Base-by-base conservation (phyloP, 2,797 vertebrate genomes). In the Poliocrania exsul region DNA sequence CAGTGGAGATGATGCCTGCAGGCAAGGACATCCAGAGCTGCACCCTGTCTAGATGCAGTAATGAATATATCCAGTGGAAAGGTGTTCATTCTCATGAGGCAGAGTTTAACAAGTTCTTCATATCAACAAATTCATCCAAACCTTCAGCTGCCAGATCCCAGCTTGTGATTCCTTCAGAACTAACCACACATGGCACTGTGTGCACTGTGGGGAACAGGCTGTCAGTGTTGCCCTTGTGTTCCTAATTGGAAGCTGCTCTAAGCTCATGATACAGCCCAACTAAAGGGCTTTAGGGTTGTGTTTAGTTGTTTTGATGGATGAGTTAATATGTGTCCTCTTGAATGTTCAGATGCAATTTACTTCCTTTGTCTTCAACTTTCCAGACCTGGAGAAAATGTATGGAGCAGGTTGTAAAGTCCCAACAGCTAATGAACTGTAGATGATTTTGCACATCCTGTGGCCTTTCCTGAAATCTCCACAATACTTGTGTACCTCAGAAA, bases 181-280 rank as follows among this genome's bases (percentile, higher is more conserved):
- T 40, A 65, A 12, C 9, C 6, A 7, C 0, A 0, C 14, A 25
- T 5, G 28, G 29, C n/a, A 60, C 15, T 2, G 0, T 12, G 33
- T 26, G 64, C 5, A 5, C 35, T 53, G 44, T 2, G 3, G 12
- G 29, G 31, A 83, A 49, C 0, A 0, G 28, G 23, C 24, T 57
- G 29, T 11, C 58, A 42, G 35, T 3, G 1, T 21, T 73, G 3
- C 1, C 25, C 47, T 70, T 4, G 1, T 51, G 25, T 14, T 73
- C 70, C 74, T 16, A 37, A 10, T 10, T 90, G 60, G 33, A 90
- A 93, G 16, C 29, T 90, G 23, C 33, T 74, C 40, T 56, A 60
- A 70, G 47, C 5, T 33, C 72, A 56, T 2, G 4, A 20, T 13
- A 46, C 3, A 17, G n/a, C 18, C 31, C 56, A 85, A 35, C 28